These are phyloP conservation scores for Aspidoscelis tigris DNA, from an alignment of 2,113 vertebrate genomes.

Conservation along the genomic window DNA sequence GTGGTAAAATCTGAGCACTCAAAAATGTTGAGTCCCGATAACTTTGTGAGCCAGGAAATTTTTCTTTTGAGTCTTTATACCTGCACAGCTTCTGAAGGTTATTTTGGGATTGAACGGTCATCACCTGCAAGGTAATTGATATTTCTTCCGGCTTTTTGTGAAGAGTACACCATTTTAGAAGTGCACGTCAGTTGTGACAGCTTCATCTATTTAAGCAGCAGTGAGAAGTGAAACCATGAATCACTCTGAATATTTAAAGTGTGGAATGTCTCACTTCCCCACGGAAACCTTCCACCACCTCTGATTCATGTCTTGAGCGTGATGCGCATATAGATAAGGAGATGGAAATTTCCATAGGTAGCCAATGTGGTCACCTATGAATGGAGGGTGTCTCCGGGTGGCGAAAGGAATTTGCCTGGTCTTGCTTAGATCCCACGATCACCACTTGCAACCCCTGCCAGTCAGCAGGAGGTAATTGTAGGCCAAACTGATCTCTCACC, in stretches of 20 bases:
- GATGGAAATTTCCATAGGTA: not conserved
- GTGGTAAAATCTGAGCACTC: not conserved
- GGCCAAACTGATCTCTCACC: too few species aligned
- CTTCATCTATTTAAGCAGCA: conserved; percentile 66
- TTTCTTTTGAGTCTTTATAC: conserved; percentile 51
- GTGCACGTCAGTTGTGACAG: conserved; percentile 71
- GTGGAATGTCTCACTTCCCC: not conserved
- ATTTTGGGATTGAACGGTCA: conserved; percentile 60
- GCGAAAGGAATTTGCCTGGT: too few species aligned
- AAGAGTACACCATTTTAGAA: conserved; percentile 56
- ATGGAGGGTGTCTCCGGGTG: not conserved
- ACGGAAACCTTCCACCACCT: not conserved
- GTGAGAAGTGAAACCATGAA: conserved; percentile 70
- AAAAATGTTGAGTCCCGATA: not conserved
- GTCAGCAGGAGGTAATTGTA: too few species aligned
- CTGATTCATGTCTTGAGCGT: not conserved
- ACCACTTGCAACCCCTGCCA: too few species aligned
- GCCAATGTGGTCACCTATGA: not conserved
- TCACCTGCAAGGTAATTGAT: conserved; percentile 63
- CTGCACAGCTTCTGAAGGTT: conserved; percentile 69
- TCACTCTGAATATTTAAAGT: conserved; percentile 70
- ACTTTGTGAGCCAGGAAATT: not conserved
- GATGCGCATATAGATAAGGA: not conserved
- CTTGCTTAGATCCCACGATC: too few species aligned
- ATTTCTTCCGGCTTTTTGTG: conserved; percentile 58